Base-by-base conservation (phyloP, 2,888 invertebrate species). In the Hipparchia sbordonii region DNA sequence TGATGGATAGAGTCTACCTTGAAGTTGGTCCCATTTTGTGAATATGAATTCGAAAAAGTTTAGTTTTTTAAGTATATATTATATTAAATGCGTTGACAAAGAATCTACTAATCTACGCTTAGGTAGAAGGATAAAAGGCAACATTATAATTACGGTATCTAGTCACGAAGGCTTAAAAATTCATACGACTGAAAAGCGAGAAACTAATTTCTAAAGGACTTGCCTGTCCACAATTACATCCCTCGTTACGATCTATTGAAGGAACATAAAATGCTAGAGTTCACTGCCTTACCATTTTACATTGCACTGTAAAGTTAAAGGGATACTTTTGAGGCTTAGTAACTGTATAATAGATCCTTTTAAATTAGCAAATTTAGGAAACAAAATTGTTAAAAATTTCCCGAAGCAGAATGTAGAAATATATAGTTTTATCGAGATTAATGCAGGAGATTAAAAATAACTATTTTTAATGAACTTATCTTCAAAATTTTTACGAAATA, bases 211-310 rank as follows among this genome's bases (percentile, higher is more conserved):
- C 56, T 69, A 73, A 72, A 67, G 72, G 69, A 70, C 70, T 67
- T 72, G 57, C 74, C 65, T 74, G 68, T 73, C 67, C 66, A 59
- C 71, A 73, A 76, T 73, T 76, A 76, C 59, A 71, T 61, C 65
- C 71, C 72, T 77, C 77, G 74, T 77, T 77, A 77, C 66, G 72
- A 69, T 68, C 77, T 73, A 77, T 77, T 77, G 74, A 77, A 72
- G 72, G 67, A 72, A 71, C 66, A 72, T 75, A 76, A 74, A 76
- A 77, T 71, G 73, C 66, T 75, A 74, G 67, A 73, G 66, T 68
- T 71, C 67, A 72, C 72, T 73, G 73, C 73, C 7, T 48, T 39
- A 39, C 13, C 62, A 66, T 73, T 74, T 66, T 70, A 73, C 70
- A 62, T 62, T 60, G 52, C 71, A 71, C 67, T 61, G 63, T 74